Conservation (phyloP, 1,140 invertebrate genomes). For the Hestina assimilis region DNA sequence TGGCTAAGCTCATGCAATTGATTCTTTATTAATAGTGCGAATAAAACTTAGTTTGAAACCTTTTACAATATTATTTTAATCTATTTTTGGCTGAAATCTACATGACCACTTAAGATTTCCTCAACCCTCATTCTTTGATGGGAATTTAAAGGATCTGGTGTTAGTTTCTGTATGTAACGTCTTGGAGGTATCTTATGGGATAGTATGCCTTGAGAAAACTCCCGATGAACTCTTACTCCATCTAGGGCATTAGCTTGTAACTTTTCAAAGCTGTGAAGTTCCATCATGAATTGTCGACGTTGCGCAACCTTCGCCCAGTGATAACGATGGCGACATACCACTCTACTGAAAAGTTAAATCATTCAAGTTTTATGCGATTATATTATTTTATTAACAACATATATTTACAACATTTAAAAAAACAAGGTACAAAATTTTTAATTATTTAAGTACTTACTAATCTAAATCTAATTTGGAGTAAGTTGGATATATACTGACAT, state of each 20-base stretch:
- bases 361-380: not conserved
- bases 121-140: constrained; percentile 67
- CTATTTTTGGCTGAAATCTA: constrained; percentile 52
- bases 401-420: not conserved
- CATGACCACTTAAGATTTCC: constrained; percentile 63
- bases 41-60: too few relatives aligned
- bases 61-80: not conserved
- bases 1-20: too few relatives aligned
- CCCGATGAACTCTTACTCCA: constrained; percentile 71
- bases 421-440: not conserved
- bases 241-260: constrained; percentile 71
- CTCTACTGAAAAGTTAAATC: constrained; percentile 50
- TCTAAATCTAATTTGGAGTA: constrained; percentile 56
- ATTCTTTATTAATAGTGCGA: too few relatives aligned
- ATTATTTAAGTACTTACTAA: constrained; percentile 52
- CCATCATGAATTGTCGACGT: constrained; percentile 68
- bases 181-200: constrained; percentile 68
- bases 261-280: constrained; percentile 67
- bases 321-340: constrained; percentile 68
- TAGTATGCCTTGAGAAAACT: constrained; percentile 73
- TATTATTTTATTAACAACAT: not conserved
- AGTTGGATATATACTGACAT: constrained; percentile 67
- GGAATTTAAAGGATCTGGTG: constrained; percentile 57
- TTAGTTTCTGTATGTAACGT: constrained; percentile 65
- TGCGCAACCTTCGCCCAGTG: constrained; percentile 61